These are phyloP conservation scores for Hypanus sabinus DNA, from an alignment of 2,113 vertebrate genomes.

Conservation along the genomic window DNA sequence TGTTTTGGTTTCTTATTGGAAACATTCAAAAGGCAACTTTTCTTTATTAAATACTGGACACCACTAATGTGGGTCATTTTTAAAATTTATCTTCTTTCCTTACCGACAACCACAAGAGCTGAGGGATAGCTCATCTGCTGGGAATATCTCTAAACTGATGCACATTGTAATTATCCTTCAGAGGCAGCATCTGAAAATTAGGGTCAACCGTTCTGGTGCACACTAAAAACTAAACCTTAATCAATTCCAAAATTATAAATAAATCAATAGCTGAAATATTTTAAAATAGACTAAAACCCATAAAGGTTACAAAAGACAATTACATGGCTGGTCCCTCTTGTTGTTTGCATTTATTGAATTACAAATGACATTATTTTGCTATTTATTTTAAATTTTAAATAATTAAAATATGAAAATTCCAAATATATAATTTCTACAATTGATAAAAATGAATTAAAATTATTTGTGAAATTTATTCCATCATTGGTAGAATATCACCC, in stretches of 20 bases:
- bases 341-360: neutral
- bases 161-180: neutral
- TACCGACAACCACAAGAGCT: neutral
- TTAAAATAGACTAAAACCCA: neutral
- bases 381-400: neutral
- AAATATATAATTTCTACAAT: neutral
- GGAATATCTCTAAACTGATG: neutral
- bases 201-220: neutral
- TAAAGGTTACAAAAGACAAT: neutral
- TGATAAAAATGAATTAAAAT: neutral
- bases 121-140: neutral
- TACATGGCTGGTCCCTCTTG: neutral
- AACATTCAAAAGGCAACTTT: conserved; percentile 33
- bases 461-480: neutral
- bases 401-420: neutral
- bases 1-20: conserved; percentile 22
- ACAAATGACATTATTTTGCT: neutral
- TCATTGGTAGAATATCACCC: too few relatives aligned
- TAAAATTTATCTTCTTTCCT: conserved; percentile 4
- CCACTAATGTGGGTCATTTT: conserved; percentile 15
- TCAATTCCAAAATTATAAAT: neutral
- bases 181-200: neutral
- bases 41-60: conserved; percentile 29
- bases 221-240: neutral
- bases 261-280: neutral